Percentiles rank a stretch among this genome's conserved stretches.
Conservation (phyloP, 35 echinoderm and acorn worm species). For the Patiria miniata region DNA sequence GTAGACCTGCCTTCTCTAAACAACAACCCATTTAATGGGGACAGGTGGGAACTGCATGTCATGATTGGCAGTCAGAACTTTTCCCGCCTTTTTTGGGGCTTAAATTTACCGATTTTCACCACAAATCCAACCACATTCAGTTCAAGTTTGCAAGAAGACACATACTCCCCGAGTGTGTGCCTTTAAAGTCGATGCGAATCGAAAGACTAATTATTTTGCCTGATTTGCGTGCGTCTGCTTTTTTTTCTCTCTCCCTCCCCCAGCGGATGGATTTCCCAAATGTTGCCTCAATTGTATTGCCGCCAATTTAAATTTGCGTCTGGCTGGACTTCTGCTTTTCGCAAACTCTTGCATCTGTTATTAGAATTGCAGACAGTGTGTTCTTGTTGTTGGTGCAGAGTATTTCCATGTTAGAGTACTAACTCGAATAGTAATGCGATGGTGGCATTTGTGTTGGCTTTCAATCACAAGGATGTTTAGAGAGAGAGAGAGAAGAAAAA, state of each 20-base stretch:
- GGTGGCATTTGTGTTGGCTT: too few relatives aligned
- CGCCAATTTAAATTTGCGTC: slow-evolving; percentile 26
- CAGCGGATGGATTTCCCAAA: slow-evolving; percentile 9
- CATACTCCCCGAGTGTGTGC: background rate
- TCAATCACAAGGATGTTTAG: too few relatives aligned
- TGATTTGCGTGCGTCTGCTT: background rate
- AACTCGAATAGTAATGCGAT: too few relatives aligned
- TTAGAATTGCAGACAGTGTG: background rate
- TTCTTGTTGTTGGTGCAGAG: too few relatives aligned
- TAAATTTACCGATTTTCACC: background rate
- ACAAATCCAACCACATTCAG: background rate
- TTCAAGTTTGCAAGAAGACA: too few relatives aligned
- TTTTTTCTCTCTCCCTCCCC: background rate
- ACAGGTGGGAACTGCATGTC: background rate
- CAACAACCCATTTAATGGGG: background rate
- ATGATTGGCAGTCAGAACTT: background rate
- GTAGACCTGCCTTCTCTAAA: slow-evolving; percentile 9
- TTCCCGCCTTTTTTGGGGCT: background rate
- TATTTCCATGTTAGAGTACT: too few relatives aligned
- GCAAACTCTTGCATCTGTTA: background rate
- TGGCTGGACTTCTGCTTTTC: background rate
- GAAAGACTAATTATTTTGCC: slow-evolving; percentile 25
- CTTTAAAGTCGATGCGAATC: slow-evolving; percentile 11
- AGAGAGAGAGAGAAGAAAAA: too few relatives aligned
- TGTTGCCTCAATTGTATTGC: slow-evolving; percentile 13